Base-by-base conservation (phyloP, 2,113 vertebrate genomes). In the Daboia siamensis region DNA sequence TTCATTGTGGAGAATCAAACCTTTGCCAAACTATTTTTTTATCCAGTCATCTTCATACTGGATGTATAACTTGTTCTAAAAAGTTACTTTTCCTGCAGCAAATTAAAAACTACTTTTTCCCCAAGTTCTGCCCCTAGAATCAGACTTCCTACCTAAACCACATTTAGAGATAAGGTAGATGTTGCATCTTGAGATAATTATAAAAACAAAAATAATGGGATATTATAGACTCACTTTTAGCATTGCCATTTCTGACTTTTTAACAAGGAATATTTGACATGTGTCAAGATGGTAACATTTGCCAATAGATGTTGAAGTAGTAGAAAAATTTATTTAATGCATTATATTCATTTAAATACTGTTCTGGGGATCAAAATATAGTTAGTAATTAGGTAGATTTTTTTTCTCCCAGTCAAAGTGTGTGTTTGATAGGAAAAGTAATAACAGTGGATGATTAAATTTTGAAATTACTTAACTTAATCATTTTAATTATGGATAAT, bases 231-330 rank as follows among this genome's bases (percentile, higher is more conserved):
- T 80, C 29, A 46, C 9, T 51, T 57, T 84, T 89, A 61, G n/a
- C 21, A 61, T 52, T 54, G 17, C 56, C 13, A 23, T 61, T 54
- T 64, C 12, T 23, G 89, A 29, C 33, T 8, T 86, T 54, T 20
- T 61, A 54, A 48, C 10, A 80, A n/a, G 29, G 9, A 46, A 80
- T 21, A 26, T 87, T 92, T 89, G 84, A 51, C 29, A 51, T 29
- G 55, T n/a, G 24, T 87, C 26, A 87, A 87, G 26, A 13, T 55
- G 89, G 59, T 93, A 89, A 87, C 87, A 21, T 90, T 90, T 93
- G 88, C 46, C 57, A 90, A 90, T 46, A 87, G 51, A n/a, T 87
- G 48, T 7, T 90, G n/a, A 23, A 90, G 56, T 23, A 20, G 13
- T 24, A 33, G 13, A 15, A 39, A 12, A 7, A 5, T 51, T 21